Evolutionary conservation across 2,797 vertebrate species (phyloP).

Genomic region (Typhlichthys eigenmanni): DNA sequence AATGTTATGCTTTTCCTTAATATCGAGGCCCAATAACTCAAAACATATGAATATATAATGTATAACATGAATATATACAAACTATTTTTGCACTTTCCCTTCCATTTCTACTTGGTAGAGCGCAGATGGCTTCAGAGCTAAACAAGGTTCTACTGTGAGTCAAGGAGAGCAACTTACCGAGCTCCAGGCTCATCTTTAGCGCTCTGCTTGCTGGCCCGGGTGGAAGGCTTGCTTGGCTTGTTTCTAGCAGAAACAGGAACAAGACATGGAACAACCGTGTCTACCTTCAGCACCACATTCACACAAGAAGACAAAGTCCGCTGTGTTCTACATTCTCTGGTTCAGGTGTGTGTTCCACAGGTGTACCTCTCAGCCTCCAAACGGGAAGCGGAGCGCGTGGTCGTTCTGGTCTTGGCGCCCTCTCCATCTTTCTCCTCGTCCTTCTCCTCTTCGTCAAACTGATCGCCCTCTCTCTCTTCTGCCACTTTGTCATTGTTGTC

Average conservation of each 20-base stretch:
- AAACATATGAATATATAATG: constrained; percentile 17
- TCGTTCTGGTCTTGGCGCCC: constrained; percentile 77
- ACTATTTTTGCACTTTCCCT: constrained; percentile 33
- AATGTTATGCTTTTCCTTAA: constrained; percentile 20
- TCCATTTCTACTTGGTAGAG: constrained; percentile 10
- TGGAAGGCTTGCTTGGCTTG: constrained; percentile 86
- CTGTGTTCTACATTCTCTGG: too few relatives aligned
- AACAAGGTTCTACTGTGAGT: constrained; percentile 31
- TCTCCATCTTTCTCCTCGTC: constrained; percentile 79
- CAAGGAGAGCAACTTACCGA: constrained; percentile 70
- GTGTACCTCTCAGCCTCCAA: constrained; percentile 90
- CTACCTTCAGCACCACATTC: constrained; percentile 33
- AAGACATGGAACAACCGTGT: constrained; percentile 50
- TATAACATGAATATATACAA: neutral
- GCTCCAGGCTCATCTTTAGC: constrained; percentile 75
- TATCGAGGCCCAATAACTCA: constrained; percentile 33
- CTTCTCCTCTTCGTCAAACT: constrained; percentile 74
- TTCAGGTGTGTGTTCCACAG: neutral
- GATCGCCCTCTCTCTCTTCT: constrained; percentile 67
- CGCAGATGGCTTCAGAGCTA: neutral
- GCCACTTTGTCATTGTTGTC: constrained; percentile 58
- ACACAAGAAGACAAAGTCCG: too few relatives aligned
- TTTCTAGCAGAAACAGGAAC: constrained; percentile 79
- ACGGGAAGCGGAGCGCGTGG: constrained; percentile 85
- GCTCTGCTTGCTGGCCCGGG: constrained; percentile 85